These are phyloP conservation scores for Lepidocyrtinus sp. DNA, from an alignment of 2,888 invertebrate species.

Conservation along the genomic window DNA sequence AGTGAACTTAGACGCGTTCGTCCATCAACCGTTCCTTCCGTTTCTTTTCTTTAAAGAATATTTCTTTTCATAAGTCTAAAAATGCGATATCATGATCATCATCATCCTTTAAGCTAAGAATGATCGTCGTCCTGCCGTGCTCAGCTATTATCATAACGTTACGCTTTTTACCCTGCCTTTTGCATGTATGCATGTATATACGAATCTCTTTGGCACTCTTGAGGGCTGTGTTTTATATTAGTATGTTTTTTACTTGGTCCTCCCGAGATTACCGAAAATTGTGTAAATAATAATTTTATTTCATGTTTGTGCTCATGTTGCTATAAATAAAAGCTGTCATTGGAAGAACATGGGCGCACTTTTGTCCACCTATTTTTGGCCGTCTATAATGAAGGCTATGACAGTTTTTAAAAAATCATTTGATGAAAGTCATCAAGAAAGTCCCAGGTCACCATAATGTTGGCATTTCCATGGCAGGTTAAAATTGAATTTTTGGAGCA, in stretches of 20 bases:
- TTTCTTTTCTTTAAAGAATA: conserved; percentile 15
- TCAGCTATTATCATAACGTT: conserved; percentile 10
- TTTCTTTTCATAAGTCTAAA: conserved; percentile 22
- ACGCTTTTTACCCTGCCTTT: conserved; percentile 4
- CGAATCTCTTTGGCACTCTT: background rate
- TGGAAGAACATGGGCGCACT: background rate
- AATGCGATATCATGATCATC: conserved; percentile 13
- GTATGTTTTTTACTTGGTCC: background rate
- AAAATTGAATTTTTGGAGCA: too few relatives aligned
- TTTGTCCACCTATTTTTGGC: conserved; percentile 7
- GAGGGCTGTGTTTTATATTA: background rate
- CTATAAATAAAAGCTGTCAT: conserved; percentile 13
- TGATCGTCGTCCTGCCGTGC: conserved; percentile 13
- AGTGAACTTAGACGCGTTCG: conserved; percentile 52
- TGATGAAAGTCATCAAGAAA: too few relatives aligned
- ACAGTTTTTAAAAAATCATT: conserved; percentile 1
- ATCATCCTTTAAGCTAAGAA: background rate
- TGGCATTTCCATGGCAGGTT: too few relatives aligned
- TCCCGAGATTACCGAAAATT: background rate
- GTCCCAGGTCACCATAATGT: too few relatives aligned
- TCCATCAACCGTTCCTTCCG: conserved; percentile 55
- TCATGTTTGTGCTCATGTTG: conserved; percentile 10
- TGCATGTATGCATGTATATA: background rate
- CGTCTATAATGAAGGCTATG: background rate
- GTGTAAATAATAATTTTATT: conserved; percentile 13